phyloP scores from a whole-genome alignment of 1,140 invertebrate genomes.

The Drosophila ercepeae region DNA sequence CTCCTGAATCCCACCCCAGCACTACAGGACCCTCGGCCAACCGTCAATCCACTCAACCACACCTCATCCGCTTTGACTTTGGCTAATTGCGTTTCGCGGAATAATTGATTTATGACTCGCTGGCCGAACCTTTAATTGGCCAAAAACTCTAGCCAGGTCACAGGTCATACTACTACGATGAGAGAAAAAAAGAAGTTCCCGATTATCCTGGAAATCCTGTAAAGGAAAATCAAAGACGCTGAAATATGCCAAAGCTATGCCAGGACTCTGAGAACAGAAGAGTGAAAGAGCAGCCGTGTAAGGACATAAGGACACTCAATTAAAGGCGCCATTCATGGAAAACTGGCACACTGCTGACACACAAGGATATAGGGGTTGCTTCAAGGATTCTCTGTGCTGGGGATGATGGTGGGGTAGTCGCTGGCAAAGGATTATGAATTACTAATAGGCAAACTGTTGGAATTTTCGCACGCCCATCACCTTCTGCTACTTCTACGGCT shows the following conservation, averaged over 20 bases:
- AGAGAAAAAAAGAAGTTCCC: background rate
- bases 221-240: conserved; percentile 66
- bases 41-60: conserved; percentile 16
- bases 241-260: conserved; percentile 51
- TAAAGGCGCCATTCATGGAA: conserved; percentile 65
- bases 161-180: too few species aligned
- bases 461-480: conserved; percentile 68
- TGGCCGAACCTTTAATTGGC: conserved; percentile 39
- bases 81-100: conserved; percentile 70
- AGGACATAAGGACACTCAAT: conserved; percentile 63
- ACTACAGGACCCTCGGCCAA: too few species aligned
- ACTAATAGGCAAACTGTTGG: conserved; percentile 70
- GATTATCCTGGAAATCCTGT: conserved; percentile 1
- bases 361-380: background rate
- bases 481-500: conserved; percentile 10
- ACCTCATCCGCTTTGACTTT: conserved; percentile 29
- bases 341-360: conserved; percentile 45
- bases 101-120: conserved; percentile 71
- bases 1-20: too few species aligned
- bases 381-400: background rate
- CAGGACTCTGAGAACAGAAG: conserved; percentile 10
- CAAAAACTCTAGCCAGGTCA: conserved; percentile 30
- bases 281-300: conserved; percentile 20
- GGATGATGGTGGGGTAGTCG: too few species aligned
- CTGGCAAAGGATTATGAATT: conserved; percentile 71